Percentiles rank a stretch among this genome's conserved stretches.
Conservation (phyloP, 92 coral and sea anemone genomes). For the Palythoa caribaeorum region DNA sequence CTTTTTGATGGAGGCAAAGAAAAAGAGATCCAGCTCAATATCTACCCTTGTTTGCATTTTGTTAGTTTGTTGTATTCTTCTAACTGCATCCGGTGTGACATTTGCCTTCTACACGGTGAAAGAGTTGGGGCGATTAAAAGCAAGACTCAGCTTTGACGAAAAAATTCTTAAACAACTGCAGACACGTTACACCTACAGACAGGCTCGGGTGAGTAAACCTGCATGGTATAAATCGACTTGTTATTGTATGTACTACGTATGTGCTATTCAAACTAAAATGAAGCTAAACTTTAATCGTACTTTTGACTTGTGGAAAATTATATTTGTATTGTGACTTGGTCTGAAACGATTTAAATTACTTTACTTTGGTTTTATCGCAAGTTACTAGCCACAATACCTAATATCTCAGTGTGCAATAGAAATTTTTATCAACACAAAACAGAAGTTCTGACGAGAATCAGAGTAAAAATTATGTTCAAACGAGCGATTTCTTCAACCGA, state of each 20-base stretch:
- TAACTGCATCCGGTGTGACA: conserved; percentile 71
- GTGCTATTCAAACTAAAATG: no score
- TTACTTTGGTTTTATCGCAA: no score
- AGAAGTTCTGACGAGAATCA: no score
- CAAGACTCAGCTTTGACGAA: conserved; percentile 56
- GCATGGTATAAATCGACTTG: background rate
- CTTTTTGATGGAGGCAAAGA: conserved; percentile 6
- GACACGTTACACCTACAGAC: background rate
- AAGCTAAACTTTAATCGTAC: background rate
- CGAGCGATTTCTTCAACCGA: no score
- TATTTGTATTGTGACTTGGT: no score
- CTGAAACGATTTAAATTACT: no score
- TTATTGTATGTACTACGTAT: background rate
- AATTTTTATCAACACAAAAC: background rate
- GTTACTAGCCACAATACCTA: background rate
- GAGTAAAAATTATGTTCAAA: no score
- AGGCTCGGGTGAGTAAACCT: background rate
- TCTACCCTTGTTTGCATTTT: conserved; percentile 17
- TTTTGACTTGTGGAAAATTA: background rate
- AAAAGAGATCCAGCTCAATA: background rate
- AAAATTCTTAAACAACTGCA: conserved; percentile 36
- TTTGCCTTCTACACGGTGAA: conserved; percentile 76
- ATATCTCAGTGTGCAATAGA: background rate
- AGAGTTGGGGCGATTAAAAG: conserved; percentile 62
- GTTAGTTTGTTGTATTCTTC: conserved; percentile 55